These are phyloP conservation scores for Epinephelus lanceolatus DNA, from an alignment of 2,113 vertebrate species.

Conservation along the genomic window DNA sequence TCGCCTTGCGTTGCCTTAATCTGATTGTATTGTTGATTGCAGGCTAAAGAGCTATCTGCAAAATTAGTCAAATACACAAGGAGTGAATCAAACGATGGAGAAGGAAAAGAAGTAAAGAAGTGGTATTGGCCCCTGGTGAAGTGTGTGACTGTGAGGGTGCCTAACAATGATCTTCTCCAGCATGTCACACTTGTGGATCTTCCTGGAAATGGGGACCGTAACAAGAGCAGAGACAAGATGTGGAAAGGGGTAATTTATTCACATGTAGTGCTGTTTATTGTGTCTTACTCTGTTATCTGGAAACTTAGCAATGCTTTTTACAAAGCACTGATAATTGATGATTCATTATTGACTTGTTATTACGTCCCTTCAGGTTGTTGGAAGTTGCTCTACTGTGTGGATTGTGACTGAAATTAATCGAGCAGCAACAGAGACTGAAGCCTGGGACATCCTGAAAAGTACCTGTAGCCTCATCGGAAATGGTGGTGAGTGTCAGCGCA, in stretches of 20 bases:
- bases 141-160: constrained; percentile 69
- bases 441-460: constrained; percentile 61
- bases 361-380: constrained; percentile 44
- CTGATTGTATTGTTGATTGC: background rate
- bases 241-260: constrained; percentile 59
- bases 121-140: constrained; percentile 73
- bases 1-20: too few relatives aligned
- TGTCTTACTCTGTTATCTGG: background rate
- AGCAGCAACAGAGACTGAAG: constrained; percentile 52
- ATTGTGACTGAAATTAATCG: constrained; percentile 65
- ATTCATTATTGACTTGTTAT: background rate
- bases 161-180: constrained; percentile 34
- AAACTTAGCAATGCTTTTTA: background rate
- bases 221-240: constrained; percentile 67
- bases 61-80: constrained; percentile 40
- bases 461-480: constrained; percentile 47
- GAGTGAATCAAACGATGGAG: background rate
- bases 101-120: background rate
- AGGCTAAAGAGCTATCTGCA: constrained; percentile 55
- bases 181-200: constrained; percentile 70
- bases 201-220: constrained; percentile 72
- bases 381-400: constrained; percentile 68
- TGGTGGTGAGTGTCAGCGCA: constrained; percentile 63
- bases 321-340: background rate
- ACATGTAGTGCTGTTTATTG: background rate